phyloP scores from a whole-genome alignment of 2,888 invertebrate species.

The Seira sanloemensis region DNA sequence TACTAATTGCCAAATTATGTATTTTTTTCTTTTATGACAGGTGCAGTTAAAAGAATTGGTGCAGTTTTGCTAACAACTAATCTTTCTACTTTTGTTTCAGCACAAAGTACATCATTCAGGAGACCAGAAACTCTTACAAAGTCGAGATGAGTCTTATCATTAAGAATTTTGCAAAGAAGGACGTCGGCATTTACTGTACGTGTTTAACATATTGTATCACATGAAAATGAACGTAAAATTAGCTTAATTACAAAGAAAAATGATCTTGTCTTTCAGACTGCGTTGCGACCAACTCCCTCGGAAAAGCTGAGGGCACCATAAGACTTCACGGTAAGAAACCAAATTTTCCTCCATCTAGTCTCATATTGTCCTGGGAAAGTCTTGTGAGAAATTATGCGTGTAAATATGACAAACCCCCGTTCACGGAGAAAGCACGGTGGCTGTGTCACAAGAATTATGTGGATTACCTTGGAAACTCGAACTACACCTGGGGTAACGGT shows the following conservation, averaged over 20 bases:
- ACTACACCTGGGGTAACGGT: too few relatives aligned
- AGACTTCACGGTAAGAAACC: constrained; percentile 82
- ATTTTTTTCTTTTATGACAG: background rate
- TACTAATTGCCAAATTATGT: background rate
- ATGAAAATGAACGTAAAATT: background rate
- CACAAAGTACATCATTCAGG: constrained; percentile 84
- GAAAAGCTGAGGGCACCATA: constrained; percentile 85
- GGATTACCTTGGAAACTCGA: too few relatives aligned
- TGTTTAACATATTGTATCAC: background rate
- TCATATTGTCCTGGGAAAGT: too few relatives aligned
- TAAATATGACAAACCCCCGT: too few relatives aligned
- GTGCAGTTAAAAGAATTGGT: background rate
- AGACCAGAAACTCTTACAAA: constrained; percentile 84
- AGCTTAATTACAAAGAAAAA: background rate
- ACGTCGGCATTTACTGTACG: constrained; percentile 80
- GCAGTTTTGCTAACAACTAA: too few relatives aligned
- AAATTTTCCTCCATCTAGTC: too few relatives aligned
- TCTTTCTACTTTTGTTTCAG: constrained; percentile 77
- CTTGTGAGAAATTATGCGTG: too few relatives aligned
- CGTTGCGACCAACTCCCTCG: constrained; percentile 87
- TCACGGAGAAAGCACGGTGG: too few relatives aligned
- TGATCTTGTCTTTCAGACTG: constrained; percentile 80
- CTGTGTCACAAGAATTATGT: too few relatives aligned
- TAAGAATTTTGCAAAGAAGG: constrained; percentile 78
- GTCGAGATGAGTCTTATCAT: constrained; percentile 85